These are phyloP conservation scores for Corythaeola cristata DNA, from an alignment of 2,113 vertebrate genomes.

Conservation along the genomic window DNA sequence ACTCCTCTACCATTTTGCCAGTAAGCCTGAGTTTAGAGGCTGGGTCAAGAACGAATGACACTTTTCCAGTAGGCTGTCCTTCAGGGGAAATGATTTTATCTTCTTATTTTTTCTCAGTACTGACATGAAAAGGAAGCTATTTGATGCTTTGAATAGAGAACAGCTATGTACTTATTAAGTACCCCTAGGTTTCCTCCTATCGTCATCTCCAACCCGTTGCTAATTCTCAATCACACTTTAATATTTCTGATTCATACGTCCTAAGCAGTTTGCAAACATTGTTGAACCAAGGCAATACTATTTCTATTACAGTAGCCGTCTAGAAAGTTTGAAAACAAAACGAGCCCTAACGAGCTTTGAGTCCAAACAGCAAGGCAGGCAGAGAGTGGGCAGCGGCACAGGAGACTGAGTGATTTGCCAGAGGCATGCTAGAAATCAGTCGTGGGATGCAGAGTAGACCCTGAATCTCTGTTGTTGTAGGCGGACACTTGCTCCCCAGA, in stretches of 20 bases:
- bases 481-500: not conserved
- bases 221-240: not conserved
- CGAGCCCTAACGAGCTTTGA: not conserved
- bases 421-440: not conserved
- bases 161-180: not conserved
- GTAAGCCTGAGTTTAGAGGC: constrained; percentile 69
- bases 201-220: constrained; percentile 19
- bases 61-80: constrained; percentile 62
- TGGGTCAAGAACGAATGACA: constrained; percentile 71
- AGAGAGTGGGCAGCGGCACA: not conserved
- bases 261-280: not conserved
- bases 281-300: not conserved
- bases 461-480: rapidly evolving
- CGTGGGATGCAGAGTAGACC: not conserved
- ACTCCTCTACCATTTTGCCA: constrained; percentile 67
- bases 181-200: not conserved
- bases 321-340: not conserved
- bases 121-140: constrained; percentile 28
- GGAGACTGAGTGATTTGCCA: not conserved
- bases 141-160: constrained; percentile 32
- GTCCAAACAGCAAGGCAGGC: not conserved
- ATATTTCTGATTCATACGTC: not conserved
- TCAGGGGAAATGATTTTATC: constrained; percentile 58
- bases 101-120: not conserved
- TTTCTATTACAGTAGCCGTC: not conserved